These are phyloP conservation scores for Antedon mediterranea DNA, from an alignment of 53 echinoderm and acorn worm species.

Conservation along the genomic window DNA sequence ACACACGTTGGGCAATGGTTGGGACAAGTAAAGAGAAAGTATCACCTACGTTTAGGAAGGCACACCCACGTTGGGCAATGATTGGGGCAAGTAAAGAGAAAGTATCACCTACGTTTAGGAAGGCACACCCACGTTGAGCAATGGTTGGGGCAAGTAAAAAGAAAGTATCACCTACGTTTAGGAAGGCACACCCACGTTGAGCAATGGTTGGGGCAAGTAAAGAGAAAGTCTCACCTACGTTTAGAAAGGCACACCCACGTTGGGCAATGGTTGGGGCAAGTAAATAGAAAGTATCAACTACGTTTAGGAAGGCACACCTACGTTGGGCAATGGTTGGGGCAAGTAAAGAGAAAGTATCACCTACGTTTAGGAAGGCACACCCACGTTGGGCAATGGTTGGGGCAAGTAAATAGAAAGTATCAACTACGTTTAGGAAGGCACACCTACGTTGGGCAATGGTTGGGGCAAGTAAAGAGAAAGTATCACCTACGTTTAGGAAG, in stretches of 20 bases:
- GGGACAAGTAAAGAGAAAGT: too few relatives aligned
- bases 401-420: too few relatives aligned
- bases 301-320: constrained; percentile 84
- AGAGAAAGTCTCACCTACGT: constrained; percentile 22
- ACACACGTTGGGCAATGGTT: constrained; percentile 84
- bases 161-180: constrained; percentile 33
- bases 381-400: constrained; percentile 82
- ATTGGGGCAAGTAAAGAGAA: too few relatives aligned
- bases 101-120: constrained; percentile 52
- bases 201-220: constrained; percentile 18
- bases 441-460: constrained; percentile 78
- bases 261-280: constrained; percentile 35
- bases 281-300: constrained; percentile 4
- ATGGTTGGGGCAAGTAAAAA: neutral
- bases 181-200: constrained; percentile 82
- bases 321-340: constrained; percentile 48
- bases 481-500: constrained; percentile 56
- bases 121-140: constrained; percentile 83
- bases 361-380: constrained; percentile 71
- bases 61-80: constrained; percentile 83
- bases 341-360: neutral
- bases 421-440: constrained; percentile 67
- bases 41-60: constrained; percentile 54
- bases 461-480: too few relatives aligned
- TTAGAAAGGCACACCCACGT: constrained; percentile 78